Evolutionary conservation across 2,797 vertebrate species (phyloP).

Genomic region (Myotis myotis): DNA sequence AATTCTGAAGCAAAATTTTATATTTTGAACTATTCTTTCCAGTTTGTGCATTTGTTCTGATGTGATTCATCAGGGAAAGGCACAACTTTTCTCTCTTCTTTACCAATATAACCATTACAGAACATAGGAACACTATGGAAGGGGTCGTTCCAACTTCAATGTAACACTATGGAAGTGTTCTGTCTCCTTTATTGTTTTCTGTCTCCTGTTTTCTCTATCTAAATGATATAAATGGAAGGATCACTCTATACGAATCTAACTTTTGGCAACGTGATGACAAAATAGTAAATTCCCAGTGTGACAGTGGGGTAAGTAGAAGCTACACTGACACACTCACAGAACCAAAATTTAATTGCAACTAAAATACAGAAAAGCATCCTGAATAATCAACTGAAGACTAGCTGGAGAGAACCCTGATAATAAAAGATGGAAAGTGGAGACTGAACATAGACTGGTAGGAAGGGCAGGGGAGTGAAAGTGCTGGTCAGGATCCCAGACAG

Average conservation of each 20-base stretch:
- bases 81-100: background rate
- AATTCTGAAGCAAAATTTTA: background rate
- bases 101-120: background rate
- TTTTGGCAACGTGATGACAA: background rate
- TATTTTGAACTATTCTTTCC: background rate
- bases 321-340: too few species aligned
- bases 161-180: background rate
- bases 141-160: too few species aligned
- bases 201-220: background rate
- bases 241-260: background rate
- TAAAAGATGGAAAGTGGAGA: too few species aligned
- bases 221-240: background rate
- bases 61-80: background rate
- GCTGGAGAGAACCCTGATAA: too few species aligned
- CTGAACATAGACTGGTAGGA: too few species aligned
- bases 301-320: too few species aligned
- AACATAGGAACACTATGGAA: background rate
- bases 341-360: too few species aligned
- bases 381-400: too few species aligned
- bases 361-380: too few species aligned
- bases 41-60: background rate
- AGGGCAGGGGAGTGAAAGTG: too few species aligned
- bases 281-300: background rate
- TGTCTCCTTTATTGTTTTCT: background rate
- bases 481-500: too few species aligned